Evolutionary conservation across 2,888 invertebrate species (phyloP).

Genomic region (Adela reaumurella): DNA sequence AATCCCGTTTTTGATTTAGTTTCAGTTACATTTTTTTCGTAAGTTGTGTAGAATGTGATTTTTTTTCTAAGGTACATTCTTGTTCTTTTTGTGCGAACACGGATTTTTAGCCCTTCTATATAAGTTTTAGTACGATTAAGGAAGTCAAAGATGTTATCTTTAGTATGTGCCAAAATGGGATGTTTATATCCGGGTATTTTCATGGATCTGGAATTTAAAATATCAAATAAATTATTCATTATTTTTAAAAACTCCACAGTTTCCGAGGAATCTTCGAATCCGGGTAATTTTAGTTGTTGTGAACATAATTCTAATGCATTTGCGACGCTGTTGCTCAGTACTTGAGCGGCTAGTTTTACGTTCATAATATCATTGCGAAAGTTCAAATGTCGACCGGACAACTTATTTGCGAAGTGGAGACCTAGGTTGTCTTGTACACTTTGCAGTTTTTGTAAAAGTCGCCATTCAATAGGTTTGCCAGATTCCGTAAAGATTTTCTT

Average conservation of each 20-base stretch:
- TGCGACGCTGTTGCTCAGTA: constrained; percentile 1
- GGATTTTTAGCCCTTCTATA: not conserved
- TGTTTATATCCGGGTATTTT: not conserved
- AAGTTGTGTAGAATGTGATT: not conserved
- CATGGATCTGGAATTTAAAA: not conserved
- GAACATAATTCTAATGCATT: constrained; percentile 1
- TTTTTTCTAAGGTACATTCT: not conserved
- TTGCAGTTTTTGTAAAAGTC: not conserved
- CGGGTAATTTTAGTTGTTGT: not conserved
- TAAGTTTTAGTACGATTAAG: not conserved
- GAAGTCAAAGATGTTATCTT: not conserved
- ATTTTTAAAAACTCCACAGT: constrained; percentile 1
- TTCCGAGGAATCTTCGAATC: not conserved
- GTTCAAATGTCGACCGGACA: not conserved
- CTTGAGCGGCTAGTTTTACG: constrained; percentile 1
- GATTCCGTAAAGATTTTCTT: not conserved
- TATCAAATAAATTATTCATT: not conserved
- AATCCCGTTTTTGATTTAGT: not conserved
- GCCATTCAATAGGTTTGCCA: not conserved
- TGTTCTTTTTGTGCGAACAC: not conserved
- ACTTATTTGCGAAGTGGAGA: not conserved
- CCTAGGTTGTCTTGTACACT: not conserved
- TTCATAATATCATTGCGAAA: constrained; percentile 1
- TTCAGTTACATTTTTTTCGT: not conserved
- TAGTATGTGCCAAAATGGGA: not conserved